Base-by-base conservation (phyloP, 2,113 vertebrate species). In the Chrysochloris asiatica region DNA sequence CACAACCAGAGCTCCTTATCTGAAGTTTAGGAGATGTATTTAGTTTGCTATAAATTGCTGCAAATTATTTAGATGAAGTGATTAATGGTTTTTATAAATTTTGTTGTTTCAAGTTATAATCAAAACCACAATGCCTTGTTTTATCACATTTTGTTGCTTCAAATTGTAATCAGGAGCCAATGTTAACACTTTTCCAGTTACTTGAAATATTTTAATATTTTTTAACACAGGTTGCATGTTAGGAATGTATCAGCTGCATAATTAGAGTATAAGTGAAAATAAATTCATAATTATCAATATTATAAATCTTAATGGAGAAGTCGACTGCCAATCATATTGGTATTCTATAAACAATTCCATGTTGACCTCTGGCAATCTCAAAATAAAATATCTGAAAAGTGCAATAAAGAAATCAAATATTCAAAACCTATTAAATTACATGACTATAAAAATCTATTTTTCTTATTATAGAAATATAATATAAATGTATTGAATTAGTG, bases 1-100 rank as follows among this genome's bases (percentile, higher is more conserved):
- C n/a, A n/a, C n/a, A n/a, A n/a, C n/a, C n/a, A n/a, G 88, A 90
- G 63, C 48, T 77, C 91, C 73, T 80, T 94, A 83, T 95, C 90
- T 92, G 79, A 94, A 89, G 50, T 91, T 48, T 63, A 79, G 73
- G 78, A 88, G 78, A 41, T 83, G 91, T 95, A 80, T 88, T 93
- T 22, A 96, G 76, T 84, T 88, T 95, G 65, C 71, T 45, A 94
- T 47, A 90, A 91, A 83, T 75, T 93, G 43, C 48, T 82, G 47
- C 12, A 91, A 93, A 78, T 82, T 77, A 6, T 77, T 92, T 59
- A 75, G 36, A 3, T 43, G 89, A 92, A 75, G 86, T 1, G 26
- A 52, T 93, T 95, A 91, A 89, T 76, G 59, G 2, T 69, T 38
- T 85, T 28, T 38, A 78, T 63, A 30, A 92, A 5, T 41, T 43